phyloP scores from a whole-genome alignment of 2,888 invertebrate genomes.

The Leucania comma region DNA sequence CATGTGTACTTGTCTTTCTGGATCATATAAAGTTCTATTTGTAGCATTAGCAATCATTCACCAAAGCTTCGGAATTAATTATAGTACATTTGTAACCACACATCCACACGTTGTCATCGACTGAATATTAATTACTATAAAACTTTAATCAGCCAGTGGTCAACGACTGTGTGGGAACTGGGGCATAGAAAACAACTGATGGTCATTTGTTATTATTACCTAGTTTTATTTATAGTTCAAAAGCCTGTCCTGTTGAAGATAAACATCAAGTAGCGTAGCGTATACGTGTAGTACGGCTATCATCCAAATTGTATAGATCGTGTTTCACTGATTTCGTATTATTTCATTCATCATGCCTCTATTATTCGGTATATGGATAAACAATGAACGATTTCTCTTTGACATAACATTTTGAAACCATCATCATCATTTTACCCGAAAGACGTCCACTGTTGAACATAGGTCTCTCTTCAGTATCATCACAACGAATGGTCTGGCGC shows the following conservation, averaged over 20 bases:
- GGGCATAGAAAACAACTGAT: slow-evolving; percentile 32
- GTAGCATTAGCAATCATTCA: slow-evolving; percentile 8
- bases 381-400: too few species aligned
- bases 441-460: too few species aligned
- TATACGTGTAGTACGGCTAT: background rate
- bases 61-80: slow-evolving; percentile 12
- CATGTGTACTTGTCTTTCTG: too few species aligned
- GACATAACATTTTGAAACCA: too few species aligned
- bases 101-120: slow-evolving; percentile 35
- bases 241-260: background rate
- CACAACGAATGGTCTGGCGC: too few species aligned
- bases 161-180: slow-evolving; percentile 40
- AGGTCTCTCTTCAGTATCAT: too few species aligned
- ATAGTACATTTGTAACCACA: slow-evolving; percentile 32
- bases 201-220: slow-evolving; percentile 34
- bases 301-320: background rate
- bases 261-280: background rate
- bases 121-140: slow-evolving; percentile 44
- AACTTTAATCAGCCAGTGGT: slow-evolving; percentile 30
- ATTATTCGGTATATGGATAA: too few species aligned
- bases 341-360: too few species aligned
- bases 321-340: background rate
- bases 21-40: background rate
- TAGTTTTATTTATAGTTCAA: background rate
- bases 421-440: too few species aligned